Conservation (phyloP, 1,140 invertebrate genomes). For the Antheraea pernyi region DNA sequence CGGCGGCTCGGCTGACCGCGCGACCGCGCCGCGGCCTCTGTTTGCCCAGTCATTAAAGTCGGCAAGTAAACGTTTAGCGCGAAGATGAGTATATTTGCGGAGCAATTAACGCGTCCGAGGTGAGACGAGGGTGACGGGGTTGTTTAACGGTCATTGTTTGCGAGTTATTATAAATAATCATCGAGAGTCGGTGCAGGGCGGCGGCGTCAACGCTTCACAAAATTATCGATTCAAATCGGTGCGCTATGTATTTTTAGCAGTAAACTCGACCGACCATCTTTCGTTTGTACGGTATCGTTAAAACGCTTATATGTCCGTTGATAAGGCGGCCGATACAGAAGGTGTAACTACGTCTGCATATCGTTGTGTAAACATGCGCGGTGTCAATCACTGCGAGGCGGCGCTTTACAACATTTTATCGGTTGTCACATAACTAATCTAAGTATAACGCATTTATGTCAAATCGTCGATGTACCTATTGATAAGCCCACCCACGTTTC, state of each 20-base stretch:
- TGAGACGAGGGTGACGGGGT: conserved; percentile 59
- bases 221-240: conserved; percentile 31
- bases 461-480: conserved; percentile 65
- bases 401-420: conserved; percentile 72
- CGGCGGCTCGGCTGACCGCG: conserved; percentile 56
- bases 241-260: conserved; percentile 29
- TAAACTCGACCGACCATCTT: conserved; percentile 29
- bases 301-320: conserved; percentile 53
- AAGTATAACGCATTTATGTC: conserved; percentile 74
- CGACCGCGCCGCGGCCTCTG: conserved; percentile 43
- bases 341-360: conserved; percentile 50
- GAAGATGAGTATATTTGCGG: conserved; percentile 74
- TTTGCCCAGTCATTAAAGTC: conserved; percentile 75
- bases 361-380: conserved; percentile 59
- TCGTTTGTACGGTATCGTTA: conserved; percentile 36
- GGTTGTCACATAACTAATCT: conserved; percentile 66
- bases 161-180: conserved; percentile 32
- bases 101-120: conserved; percentile 69
- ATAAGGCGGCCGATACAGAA: conserved; percentile 58
- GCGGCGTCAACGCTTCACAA: conserved; percentile 14
- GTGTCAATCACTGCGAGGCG: conserved; percentile 73
- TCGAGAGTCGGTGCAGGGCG: not conserved
- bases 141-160: conserved; percentile 47
- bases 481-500: conserved; percentile 74
- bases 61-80: conserved; percentile 68